Evolutionary conservation across 1,140 invertebrate genomes (phyloP), one percentile per base, ranked within the genome.

Genomic region (Drosophila pallidifrons): DNA sequence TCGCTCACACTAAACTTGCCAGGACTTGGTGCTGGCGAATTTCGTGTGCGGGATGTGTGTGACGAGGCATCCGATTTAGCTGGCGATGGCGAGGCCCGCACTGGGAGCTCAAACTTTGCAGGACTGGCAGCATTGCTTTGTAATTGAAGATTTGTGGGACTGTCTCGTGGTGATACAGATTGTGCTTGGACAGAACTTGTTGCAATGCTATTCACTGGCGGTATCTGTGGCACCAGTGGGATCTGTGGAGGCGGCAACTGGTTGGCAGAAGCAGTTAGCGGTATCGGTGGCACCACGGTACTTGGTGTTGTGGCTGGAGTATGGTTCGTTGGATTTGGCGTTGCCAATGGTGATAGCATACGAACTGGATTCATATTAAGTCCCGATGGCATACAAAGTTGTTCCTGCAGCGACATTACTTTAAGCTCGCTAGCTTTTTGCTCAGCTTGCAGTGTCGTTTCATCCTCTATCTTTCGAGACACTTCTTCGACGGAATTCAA

Each of bases 291-390:
- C 8, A 74, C 28, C 16, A 68, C 75, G 3, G 73, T 28, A 60
- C 41, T 90, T 8, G 74, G 30, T 38, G 80, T 49, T n/a, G 75
- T 60, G n/a, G 75, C 54, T 13, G 81, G 58, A 28, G 78, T 61
- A 16, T 67, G 72, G 43, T 66, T 86, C 15, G 86, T 91, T 10
- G 86, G 86, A 71, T 91, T 92, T 5, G 91, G 87, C 1, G 91
- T 90, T 11, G 85, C 88, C 28, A 92, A 64, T 0, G 91, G 88
- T 5, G 92, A 91, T 0, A 91, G 66, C 79, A 92, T 87, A 13
- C 92, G 87, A 25, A 92, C 91, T 15, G 92, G 92, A 74, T 92
- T 93, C 92, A 93, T 93, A 69, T 93, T 93, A 0, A 93, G 46
- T 5, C 92, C 92, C 0, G 92, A 92, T n/a, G 92, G 92, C 75